phyloP scores from a whole-genome alignment of 2,888 invertebrate genomes.

The Ophion costatus region DNA sequence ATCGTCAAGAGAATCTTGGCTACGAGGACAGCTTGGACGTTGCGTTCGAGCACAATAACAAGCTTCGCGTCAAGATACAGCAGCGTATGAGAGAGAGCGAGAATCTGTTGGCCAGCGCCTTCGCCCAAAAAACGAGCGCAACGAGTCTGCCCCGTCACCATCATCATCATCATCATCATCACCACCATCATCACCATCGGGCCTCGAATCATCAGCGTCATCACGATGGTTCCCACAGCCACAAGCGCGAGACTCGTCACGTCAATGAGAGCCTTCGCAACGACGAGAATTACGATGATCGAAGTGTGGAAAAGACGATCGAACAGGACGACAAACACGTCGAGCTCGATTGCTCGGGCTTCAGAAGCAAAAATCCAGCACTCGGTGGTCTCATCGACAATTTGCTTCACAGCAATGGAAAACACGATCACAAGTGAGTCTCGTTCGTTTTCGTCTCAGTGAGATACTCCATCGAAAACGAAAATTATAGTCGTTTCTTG shows the following conservation, averaged over 20 bases:
- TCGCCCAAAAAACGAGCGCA: slow-evolving; percentile 73
- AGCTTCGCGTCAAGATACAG: slow-evolving; percentile 81
- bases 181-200: slow-evolving; percentile 62
- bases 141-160: slow-evolving; percentile 58
- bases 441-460: too few relatives aligned
- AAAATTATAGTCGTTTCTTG: too few relatives aligned
- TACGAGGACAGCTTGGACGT: slow-evolving; percentile 82
- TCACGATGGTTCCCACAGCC: slow-evolving; percentile 50
- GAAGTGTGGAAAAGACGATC: slow-evolving; percentile 51
- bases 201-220: slow-evolving; percentile 53
- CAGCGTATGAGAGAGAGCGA: slow-evolving; percentile 82
- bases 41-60: slow-evolving; percentile 82
- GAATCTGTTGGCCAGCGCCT: slow-evolving; percentile 78
- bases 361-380: slow-evolving; percentile 74
- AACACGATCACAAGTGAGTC: slow-evolving; percentile 81
- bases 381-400: slow-evolving; percentile 79
- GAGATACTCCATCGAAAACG: background rate
- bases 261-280: slow-evolving; percentile 41
- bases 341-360: slow-evolving; percentile 69
- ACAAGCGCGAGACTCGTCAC: slow-evolving; percentile 50
- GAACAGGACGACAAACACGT: slow-evolving; percentile 57
- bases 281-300: slow-evolving; percentile 48
- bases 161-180: slow-evolving; percentile 65
- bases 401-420: slow-evolving; percentile 79
- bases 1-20: slow-evolving; percentile 77